Evolutionary conservation across 2,113 vertebrate species (phyloP).

Genomic region (Platanista minor): DNA sequence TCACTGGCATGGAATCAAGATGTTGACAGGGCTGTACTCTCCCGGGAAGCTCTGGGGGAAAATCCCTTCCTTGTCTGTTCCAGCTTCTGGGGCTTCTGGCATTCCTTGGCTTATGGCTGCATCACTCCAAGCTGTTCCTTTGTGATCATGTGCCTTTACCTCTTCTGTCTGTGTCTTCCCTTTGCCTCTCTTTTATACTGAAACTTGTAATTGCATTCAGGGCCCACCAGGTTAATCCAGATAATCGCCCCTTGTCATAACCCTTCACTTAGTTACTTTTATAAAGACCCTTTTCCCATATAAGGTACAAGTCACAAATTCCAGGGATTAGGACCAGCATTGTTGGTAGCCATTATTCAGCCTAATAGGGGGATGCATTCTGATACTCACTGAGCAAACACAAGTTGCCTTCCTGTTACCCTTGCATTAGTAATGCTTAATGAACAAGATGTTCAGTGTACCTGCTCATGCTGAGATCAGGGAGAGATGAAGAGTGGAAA

Average conservation of each 20-base stretch:
- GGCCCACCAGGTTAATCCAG: not conserved
- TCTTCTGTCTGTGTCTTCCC: not conserved
- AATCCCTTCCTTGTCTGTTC: not conserved
- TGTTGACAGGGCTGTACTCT: too few species aligned
- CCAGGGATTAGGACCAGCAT: not conserved
- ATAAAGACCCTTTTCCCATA: not conserved
- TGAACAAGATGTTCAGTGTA: not conserved
- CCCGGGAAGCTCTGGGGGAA: not conserved
- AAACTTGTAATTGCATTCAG: not conserved
- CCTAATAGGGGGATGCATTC: not conserved
- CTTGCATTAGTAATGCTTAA: not conserved
- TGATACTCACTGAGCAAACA: not conserved
- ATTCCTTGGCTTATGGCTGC: not conserved
- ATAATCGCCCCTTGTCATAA: not conserved
- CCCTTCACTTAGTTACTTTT: not conserved
- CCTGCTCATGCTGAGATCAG: not conserved
- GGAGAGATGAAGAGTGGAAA: not conserved
- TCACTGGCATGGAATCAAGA: not conserved
- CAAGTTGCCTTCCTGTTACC: not conserved
- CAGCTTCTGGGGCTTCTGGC: not conserved
- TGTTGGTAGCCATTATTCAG: not conserved
- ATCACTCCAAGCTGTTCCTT: not conserved
- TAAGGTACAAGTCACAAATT: not conserved
- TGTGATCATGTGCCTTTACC: not conserved
- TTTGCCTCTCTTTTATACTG: not conserved